phyloP scores from a whole-genome alignment of 2,113 vertebrate species.

The Falcunculus frontatus region DNA sequence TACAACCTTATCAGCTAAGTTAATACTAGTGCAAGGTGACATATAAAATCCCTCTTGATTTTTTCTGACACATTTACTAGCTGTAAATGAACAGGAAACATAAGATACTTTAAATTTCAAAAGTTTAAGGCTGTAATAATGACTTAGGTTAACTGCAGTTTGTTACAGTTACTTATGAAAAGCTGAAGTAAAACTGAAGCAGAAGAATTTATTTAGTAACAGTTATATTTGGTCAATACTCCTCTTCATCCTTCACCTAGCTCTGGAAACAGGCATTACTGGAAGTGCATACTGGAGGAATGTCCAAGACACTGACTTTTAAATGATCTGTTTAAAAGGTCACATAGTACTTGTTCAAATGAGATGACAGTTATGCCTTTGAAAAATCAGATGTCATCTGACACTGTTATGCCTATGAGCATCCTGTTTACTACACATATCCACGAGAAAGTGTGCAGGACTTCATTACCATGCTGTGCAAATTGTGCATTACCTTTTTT shows the following conservation, averaged over 20 bases:
- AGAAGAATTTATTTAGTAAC: background rate
- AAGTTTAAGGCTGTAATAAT: background rate
- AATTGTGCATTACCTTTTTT: background rate
- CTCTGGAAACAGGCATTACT: background rate
- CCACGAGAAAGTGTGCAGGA: background rate
- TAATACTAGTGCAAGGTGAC: background rate
- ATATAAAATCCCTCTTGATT: conserved; percentile 4
- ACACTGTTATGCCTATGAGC: background rate
- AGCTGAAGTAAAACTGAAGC: background rate
- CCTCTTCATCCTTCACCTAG: background rate
- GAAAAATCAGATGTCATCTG: background rate
- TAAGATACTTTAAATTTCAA: background rate
- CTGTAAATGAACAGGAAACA: background rate
- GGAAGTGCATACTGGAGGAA: background rate
- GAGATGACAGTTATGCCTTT: background rate
- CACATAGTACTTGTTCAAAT: background rate
- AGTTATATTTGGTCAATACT: background rate
- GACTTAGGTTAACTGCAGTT: background rate
- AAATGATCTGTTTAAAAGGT: conserved; percentile 28
- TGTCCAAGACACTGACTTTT: background rate
- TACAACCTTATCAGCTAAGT: background rate
- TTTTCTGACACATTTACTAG: conserved; percentile 15
- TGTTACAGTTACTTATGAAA: conserved; percentile 5
- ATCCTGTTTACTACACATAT: background rate
- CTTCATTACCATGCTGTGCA: background rate